phyloP scores from a whole-genome alignment of 1,140 invertebrate species.

The Heliconius hewitsoni region DNA sequence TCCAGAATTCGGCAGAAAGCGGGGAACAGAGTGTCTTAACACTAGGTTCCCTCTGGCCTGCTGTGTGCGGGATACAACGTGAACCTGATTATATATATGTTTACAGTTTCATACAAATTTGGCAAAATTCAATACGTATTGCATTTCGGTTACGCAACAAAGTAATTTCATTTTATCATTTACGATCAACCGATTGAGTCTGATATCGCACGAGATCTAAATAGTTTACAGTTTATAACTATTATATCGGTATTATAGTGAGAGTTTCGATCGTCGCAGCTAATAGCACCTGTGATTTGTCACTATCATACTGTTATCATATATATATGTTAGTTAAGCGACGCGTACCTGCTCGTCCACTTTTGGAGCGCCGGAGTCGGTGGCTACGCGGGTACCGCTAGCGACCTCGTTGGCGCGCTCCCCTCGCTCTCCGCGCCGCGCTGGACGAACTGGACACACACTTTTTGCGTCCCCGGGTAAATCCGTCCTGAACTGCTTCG shows the following conservation, averaged over 20 bases:
- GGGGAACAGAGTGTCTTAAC: too few relatives aligned
- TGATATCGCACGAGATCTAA: background rate
- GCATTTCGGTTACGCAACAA: background rate
- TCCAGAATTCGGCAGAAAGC: too few relatives aligned
- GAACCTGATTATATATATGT: too few relatives aligned
- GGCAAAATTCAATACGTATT: background rate
- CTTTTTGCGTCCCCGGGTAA: constrained; percentile 63
- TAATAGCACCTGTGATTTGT: constrained; percentile 56
- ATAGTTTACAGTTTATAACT: constrained; percentile 8
- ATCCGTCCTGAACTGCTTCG: constrained; percentile 66
- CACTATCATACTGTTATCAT: constrained; percentile 50
- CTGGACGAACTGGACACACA: constrained; percentile 71
- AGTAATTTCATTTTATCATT: constrained; percentile 1
- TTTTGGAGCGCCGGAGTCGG: constrained; percentile 67
- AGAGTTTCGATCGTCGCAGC: constrained; percentile 1
- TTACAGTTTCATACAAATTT: background rate
- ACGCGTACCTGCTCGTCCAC: constrained; percentile 78
- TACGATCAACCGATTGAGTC: background rate
- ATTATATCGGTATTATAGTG: constrained; percentile 12
- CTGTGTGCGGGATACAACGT: too few relatives aligned
- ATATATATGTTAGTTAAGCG: constrained; percentile 58
- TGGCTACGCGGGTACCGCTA: constrained; percentile 72
- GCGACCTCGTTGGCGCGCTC: constrained; percentile 74
- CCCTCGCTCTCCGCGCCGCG: constrained; percentile 63
- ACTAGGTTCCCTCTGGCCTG: too few relatives aligned